Conservation (phyloP, 2,888 invertebrate species). For the Aporophyla lueneburgensis region DNA sequence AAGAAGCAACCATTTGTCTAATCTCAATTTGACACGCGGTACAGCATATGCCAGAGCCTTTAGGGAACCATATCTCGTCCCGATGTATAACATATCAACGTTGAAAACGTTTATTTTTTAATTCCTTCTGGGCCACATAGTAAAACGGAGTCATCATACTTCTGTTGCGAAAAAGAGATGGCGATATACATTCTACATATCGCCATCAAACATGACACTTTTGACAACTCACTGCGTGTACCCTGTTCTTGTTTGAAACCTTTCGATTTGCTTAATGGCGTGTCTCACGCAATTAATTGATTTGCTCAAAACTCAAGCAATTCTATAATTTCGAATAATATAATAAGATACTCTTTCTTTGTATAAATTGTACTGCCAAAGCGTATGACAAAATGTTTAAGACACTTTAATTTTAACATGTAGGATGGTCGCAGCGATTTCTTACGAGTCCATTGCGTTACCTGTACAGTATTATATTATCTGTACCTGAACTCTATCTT, state of each 20-base stretch:
- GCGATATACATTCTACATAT: not conserved
- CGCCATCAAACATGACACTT: not conserved
- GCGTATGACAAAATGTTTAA: slow-evolving; percentile 39
- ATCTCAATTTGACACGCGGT: not conserved
- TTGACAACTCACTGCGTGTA: not conserved
- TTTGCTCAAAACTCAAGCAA: slow-evolving; percentile 87
- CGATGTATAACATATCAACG: slow-evolving; percentile 78
- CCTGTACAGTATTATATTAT: slow-evolving; percentile 18
- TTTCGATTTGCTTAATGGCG: slow-evolving; percentile 50
- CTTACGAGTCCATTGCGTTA: slow-evolving; percentile 16
- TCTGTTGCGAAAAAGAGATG: slow-evolving; percentile 1
- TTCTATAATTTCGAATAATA: slow-evolving; percentile 60
- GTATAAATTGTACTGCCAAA: slow-evolving; percentile 61
- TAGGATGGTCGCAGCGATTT: not conserved
- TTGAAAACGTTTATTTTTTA: slow-evolving; percentile 71
- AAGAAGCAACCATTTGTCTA: not conserved
- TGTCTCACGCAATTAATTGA: slow-evolving; percentile 68
- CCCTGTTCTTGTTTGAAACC: slow-evolving; percentile 11
- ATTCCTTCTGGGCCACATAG: not conserved
- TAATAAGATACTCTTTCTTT: slow-evolving; percentile 59
- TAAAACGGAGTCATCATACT: not conserved
- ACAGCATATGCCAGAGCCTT: slow-evolving; percentile 36
- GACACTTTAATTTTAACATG: slow-evolving; percentile 3
- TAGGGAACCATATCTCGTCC: slow-evolving; percentile 70
- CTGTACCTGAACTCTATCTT: slow-evolving; percentile 31